These are phyloP conservation scores for Trematocara stigmaticum DNA, from an alignment of 2,113 vertebrate species.

Conservation along the genomic window DNA sequence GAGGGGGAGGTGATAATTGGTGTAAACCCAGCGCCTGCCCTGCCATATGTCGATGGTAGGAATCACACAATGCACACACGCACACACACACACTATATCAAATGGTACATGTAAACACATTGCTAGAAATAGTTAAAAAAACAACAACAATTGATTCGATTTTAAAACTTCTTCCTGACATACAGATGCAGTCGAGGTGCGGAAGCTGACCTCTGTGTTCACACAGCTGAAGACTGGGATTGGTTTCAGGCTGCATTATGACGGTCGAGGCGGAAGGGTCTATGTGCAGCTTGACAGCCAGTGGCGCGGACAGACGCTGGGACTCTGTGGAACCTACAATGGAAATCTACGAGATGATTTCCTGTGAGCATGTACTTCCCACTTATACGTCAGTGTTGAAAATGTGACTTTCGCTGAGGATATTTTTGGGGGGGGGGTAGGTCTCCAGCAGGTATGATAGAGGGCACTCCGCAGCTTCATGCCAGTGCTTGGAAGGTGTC, in stretches of 20 bases:
- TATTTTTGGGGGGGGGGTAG: slow-evolving; percentile 57
- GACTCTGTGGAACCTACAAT: slow-evolving; percentile 95
- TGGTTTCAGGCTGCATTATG: slow-evolving; percentile 87
- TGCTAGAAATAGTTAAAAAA: neutral
- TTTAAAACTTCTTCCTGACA: neutral
- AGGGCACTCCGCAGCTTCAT: slow-evolving; percentile 95
- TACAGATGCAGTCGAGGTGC: slow-evolving; percentile 81
- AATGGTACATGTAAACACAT: neutral
- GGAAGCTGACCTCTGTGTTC: slow-evolving; percentile 87
- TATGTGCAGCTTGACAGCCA: slow-evolving; percentile 84
- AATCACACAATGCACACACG: neutral
- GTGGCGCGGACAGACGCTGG: slow-evolving; percentile 87
- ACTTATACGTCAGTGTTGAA: neutral
- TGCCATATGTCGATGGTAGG: slow-evolving; percentile 81
- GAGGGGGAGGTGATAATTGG: slow-evolving; percentile 85
- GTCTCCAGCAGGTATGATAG: slow-evolving; percentile 96
- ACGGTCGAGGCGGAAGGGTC: slow-evolving; percentile 83
- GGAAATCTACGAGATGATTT: slow-evolving; percentile 98
- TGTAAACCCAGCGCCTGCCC: slow-evolving; percentile 76
- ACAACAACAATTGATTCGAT: accelerated
- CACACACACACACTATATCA: neutral
- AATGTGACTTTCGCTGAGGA: neutral
- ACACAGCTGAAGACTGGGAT: slow-evolving; percentile 84
- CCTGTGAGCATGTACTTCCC: slow-evolving; percentile 77
- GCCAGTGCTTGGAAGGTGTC: slow-evolving; percentile 95